These are phyloP conservation scores for Agelastica alni DNA, from an alignment of 2,888 invertebrate genomes.

Conservation along the genomic window DNA sequence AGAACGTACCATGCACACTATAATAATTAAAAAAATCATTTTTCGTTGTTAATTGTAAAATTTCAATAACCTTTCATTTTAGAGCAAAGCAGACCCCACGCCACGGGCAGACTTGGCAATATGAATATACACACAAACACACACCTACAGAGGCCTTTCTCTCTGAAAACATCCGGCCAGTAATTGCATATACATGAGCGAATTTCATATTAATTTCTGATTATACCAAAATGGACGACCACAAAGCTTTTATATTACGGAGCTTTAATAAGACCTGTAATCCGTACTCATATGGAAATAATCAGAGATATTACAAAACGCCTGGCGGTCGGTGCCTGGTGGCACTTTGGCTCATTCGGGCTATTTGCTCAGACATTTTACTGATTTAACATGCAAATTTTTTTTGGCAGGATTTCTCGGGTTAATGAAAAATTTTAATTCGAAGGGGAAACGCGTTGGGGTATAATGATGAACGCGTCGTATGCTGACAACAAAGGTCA, in stretches of 20 bases:
- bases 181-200: conserved; percentile 60
- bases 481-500: conserved; percentile 21
- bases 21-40: background rate
- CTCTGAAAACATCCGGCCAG: conserved; percentile 54
- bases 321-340: conserved; percentile 36
- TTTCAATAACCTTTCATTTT: conserved; percentile 18
- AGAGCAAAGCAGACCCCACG: too few species aligned
- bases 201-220: conserved; percentile 60
- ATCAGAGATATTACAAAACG: conserved; percentile 52
- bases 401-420: conserved; percentile 34
- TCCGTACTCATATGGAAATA: conserved; percentile 56
- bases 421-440: conserved; percentile 41
- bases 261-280: conserved; percentile 58
- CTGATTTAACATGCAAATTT: conserved; percentile 42
- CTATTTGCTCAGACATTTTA: conserved; percentile 38
- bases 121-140: conserved; percentile 34
- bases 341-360: conserved; percentile 39
- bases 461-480: conserved; percentile 16
- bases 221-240: conserved; percentile 58
- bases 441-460: conserved; percentile 17
- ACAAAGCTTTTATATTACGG: conserved; percentile 59
- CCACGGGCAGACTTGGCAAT: conserved; percentile 14
- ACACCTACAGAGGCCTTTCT: conserved; percentile 43
- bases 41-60: background rate
- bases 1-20: background rate